phyloP scores from a whole-genome alignment of 2,797 vertebrate genomes.

The Mallotus villosus region DNA sequence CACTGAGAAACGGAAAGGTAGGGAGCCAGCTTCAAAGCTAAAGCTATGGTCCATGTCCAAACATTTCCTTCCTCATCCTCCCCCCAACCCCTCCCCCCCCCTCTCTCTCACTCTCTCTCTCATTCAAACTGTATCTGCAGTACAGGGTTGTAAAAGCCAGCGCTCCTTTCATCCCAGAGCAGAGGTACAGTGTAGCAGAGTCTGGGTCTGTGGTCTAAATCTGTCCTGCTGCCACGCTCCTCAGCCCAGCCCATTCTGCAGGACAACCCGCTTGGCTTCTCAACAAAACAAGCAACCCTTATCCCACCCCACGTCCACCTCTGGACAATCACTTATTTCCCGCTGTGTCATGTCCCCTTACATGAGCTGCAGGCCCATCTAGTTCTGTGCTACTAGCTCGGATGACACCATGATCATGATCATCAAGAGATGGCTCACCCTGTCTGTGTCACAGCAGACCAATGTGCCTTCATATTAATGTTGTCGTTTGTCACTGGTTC shows the following conservation, averaged over 20 bases:
- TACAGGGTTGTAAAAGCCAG: too few species aligned
- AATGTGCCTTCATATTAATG: constrained; percentile 23
- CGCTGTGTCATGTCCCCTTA: neutral
- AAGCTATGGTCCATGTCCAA: neutral
- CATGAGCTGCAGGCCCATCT: constrained; percentile 11
- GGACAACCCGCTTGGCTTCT: constrained; percentile 9
- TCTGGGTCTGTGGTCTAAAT: neutral
- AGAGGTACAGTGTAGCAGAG: too few species aligned
- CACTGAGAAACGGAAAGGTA: neutral
- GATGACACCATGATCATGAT: constrained; percentile 16
- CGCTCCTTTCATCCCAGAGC: too few species aligned
- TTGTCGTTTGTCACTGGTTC: neutral
- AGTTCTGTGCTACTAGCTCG: constrained; percentile 9
- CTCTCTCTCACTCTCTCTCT: too few species aligned
- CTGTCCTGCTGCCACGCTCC: neutral
- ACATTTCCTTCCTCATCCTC: neutral
- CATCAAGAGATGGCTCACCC: constrained; percentile 23
- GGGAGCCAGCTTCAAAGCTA: constrained; percentile 7
- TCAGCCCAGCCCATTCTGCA: neutral
- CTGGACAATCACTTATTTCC: constrained; percentile 3
- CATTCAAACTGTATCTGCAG: constrained; percentile 1
- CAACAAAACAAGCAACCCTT: constrained; percentile 17
- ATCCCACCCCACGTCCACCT: neutral
- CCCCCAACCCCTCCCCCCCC: too few species aligned
- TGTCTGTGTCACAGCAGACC: constrained; percentile 4